These are phyloP conservation scores for Cherax quadricarinatus DNA, from an alignment of 1,140 invertebrate genomes.

Conservation along the genomic window DNA sequence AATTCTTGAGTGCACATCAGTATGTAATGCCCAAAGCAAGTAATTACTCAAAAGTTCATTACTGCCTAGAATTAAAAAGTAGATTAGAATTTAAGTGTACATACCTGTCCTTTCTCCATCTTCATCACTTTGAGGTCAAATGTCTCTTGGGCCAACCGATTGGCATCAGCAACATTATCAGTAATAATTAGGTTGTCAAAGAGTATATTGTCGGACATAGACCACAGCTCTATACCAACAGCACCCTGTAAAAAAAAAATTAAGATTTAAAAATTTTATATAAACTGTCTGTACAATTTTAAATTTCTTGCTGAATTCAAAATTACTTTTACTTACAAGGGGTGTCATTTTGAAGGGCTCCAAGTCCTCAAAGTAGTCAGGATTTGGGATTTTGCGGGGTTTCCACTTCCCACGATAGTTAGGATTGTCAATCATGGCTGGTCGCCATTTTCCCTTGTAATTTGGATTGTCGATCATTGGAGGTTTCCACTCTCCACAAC, in stretches of 20 bases:
- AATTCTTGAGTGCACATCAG: no score
- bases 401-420: slow-evolving; percentile 96
- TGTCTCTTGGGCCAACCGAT: slow-evolving; percentile 88
- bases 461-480: slow-evolving; percentile 92
- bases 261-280: background rate
- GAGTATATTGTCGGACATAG: slow-evolving; percentile 95
- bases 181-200: slow-evolving; percentile 98
- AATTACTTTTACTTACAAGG: slow-evolving; percentile 85
- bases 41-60: background rate
- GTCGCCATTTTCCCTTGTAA: slow-evolving; percentile 92
- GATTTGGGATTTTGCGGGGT: slow-evolving; percentile 91
- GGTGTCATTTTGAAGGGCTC: slow-evolving; percentile 93
- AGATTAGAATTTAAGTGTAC: background rate
- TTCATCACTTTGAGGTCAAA: slow-evolving; percentile 87
- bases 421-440: slow-evolving; percentile 94
- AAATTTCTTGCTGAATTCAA: background rate
- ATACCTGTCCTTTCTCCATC: slow-evolving; percentile 71
- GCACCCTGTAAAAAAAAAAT: slow-evolving; percentile 83
- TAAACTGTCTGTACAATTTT: background rate
- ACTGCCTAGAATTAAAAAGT: background rate
- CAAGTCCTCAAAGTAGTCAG: slow-evolving; percentile 94
- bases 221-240: slow-evolving; percentile 98
- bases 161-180: slow-evolving; percentile 87
- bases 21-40: no score
- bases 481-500: slow-evolving; percentile 94